Evolutionary conservation across 1,140 invertebrate species (phyloP), one percentile per base, ranked within the genome.

Genomic region (Gonioctena quinquepunctata): DNA sequence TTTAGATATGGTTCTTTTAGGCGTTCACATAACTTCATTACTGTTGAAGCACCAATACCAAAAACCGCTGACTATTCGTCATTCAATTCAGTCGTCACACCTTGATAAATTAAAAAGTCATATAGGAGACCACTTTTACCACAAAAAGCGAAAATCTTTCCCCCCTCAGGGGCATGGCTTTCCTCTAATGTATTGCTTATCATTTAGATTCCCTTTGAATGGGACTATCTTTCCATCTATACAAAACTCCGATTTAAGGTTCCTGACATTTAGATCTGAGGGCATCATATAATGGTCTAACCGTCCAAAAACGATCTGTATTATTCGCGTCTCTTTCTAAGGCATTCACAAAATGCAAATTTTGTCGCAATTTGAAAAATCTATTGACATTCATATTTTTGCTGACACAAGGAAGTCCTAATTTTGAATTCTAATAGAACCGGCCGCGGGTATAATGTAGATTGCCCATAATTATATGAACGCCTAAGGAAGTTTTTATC

Each of bases 151-250:
- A 67, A 67, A 8, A 67, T 13, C 33, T 67, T 67, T 18, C 61
- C 49, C 4, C 66, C 66, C 54, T n/a, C 66, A 68, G 33, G 66
- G 66, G 22, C 56, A 68, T 25, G 66, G 66, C 18, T 68, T 68
- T 7, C 54, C 66, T 49, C 61, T 68, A 7, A 68, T 54, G 23
- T 68, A 68, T 19, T 68, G 66, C 57, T 48, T 61, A 3, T 61
- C 18, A 18, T 33, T 48, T 11, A 68, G 21, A 16, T 62, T 7
- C 4, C 57, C 66, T 42, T 33, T 68, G 27, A 68, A 68, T 22
- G 66, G 66, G 13, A 68, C 23, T 56, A 68, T 68, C 42, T 61
- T 54, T 57, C n/a, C 28, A 13, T 33, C 28, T 42, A 42, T 42
- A 42, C 28, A 42, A 8, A 42, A 42, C 8, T 42, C n/a, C 8